Conservation (phyloP, 1,140 invertebrate species). For the Ptiloglossa arizonensis region DNA sequence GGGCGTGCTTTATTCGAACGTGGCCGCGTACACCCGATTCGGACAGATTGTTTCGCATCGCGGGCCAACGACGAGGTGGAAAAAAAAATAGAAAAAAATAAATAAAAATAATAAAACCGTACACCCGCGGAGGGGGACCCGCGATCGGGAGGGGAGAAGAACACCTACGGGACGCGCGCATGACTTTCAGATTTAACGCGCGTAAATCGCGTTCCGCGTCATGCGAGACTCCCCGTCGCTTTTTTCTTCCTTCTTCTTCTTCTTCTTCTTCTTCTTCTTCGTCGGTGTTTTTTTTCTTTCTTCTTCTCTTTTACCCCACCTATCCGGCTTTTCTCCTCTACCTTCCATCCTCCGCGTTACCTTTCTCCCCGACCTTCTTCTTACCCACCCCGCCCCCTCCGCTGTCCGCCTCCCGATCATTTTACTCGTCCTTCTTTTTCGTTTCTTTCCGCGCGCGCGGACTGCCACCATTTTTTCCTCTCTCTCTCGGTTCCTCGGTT, state of each 20-base stretch:
- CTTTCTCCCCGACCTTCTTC: neutral
- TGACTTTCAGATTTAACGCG: conserved; percentile 42
- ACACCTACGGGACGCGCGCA: neutral
- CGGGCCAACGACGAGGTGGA: neutral
- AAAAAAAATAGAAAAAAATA: no score
- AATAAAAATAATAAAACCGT: no score
- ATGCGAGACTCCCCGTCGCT: conserved; percentile 26
- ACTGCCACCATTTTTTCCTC: neutral
- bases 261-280: neutral
- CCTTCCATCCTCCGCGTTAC: conserved; percentile 26
- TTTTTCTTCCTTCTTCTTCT: neutral
- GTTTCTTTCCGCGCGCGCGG: neutral
- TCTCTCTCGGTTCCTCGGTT: neutral
- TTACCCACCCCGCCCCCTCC: neutral
- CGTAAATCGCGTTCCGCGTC: conserved; percentile 59
- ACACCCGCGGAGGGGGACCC: no score
- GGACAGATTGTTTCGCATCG: neutral
- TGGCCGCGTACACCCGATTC: neutral
- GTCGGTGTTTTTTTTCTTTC: conserved; percentile 16
- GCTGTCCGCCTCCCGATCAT: neutral
- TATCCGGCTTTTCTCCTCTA: neutral
- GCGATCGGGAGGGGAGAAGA: no score
- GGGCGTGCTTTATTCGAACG: neutral
- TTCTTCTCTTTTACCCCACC: neutral
- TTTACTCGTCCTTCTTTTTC: neutral